phyloP scores from a whole-genome alignment of 2,888 invertebrate species.

The Acleris laterana region DNA sequence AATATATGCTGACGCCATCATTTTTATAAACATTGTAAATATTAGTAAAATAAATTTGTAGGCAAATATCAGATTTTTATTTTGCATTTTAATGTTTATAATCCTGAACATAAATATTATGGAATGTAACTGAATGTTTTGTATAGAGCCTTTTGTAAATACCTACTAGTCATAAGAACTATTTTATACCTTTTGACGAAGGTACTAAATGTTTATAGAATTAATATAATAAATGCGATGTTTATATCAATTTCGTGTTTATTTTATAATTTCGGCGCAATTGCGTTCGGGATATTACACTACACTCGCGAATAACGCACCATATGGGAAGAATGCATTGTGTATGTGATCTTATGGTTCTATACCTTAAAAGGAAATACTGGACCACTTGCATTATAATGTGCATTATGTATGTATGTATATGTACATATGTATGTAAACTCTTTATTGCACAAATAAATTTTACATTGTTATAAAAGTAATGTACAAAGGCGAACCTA shows the following conservation, averaged over 20 bases:
- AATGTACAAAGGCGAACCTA: too few species aligned
- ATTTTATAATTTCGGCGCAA: not conserved
- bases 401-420: too few species aligned
- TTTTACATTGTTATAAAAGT: too few species aligned
- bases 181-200: conserved; percentile 36
- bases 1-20: conserved; percentile 7
- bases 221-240: conserved; percentile 37
- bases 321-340: too few species aligned
- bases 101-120: conserved; percentile 28
- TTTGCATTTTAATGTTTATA: conserved; percentile 27
- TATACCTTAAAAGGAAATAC: too few species aligned
- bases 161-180: conserved; percentile 29
- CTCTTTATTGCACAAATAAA: too few species aligned
- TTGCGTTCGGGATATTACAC: too few species aligned
- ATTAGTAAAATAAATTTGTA: conserved; percentile 25
- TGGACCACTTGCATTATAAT: too few species aligned
- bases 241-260: conserved; percentile 19
- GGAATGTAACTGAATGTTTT: conserved; percentile 31
- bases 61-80: conserved; percentile 32
- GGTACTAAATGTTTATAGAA: conserved; percentile 35
- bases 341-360: too few species aligned
- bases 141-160: conserved; percentile 33
- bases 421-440: too few species aligned
- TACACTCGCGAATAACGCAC: not conserved
- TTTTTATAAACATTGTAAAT: conserved; percentile 22